Conservation (phyloP, 2,113 vertebrate species). For the Anser brachyrhynchus region DNA sequence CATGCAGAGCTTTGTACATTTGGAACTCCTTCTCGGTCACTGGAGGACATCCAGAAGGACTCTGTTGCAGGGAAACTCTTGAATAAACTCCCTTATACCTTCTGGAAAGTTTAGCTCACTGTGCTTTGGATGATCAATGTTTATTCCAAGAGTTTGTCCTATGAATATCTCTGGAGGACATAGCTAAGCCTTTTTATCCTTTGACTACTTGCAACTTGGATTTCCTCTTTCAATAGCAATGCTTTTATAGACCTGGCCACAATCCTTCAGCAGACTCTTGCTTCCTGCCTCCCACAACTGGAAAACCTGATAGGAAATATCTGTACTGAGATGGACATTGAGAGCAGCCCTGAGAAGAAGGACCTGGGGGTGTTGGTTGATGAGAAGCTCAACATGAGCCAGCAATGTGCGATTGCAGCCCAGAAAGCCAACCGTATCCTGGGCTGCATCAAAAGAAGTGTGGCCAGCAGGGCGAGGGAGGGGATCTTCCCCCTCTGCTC, state of each 20-base stretch:
- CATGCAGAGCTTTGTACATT: not conserved
- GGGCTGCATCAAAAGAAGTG: too few species aligned
- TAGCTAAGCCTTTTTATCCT: not conserved
- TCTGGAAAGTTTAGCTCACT: not conserved
- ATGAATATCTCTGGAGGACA: not conserved
- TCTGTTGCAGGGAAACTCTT: not conserved
- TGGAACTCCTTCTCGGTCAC: not conserved
- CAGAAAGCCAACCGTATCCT: too few species aligned
- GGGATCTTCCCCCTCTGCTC: too few species aligned
- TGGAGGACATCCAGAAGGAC: not conserved
- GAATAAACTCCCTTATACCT: not conserved
- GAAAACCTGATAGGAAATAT: slow-evolving; percentile 3
- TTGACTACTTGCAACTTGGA: not conserved
- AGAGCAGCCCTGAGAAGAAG: too few species aligned
- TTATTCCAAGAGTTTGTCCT: not conserved
- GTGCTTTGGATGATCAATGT: not conserved
- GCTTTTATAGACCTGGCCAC: not conserved
- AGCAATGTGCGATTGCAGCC: too few species aligned
- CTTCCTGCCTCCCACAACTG: not conserved
- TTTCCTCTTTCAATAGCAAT: slow-evolving; percentile 17
- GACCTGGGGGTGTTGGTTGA: too few species aligned
- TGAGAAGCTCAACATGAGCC: too few species aligned
- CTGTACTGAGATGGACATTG: not conserved
- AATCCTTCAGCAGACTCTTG: not conserved
- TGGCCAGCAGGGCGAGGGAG: too few species aligned